A percentile compares a stretch with the other conserved stretches of the same genome.
These are phyloP conservation scores for Anneissia japonica DNA, from an alignment of 35 echinoderm and acorn worm species.

Conservation along the genomic window DNA sequence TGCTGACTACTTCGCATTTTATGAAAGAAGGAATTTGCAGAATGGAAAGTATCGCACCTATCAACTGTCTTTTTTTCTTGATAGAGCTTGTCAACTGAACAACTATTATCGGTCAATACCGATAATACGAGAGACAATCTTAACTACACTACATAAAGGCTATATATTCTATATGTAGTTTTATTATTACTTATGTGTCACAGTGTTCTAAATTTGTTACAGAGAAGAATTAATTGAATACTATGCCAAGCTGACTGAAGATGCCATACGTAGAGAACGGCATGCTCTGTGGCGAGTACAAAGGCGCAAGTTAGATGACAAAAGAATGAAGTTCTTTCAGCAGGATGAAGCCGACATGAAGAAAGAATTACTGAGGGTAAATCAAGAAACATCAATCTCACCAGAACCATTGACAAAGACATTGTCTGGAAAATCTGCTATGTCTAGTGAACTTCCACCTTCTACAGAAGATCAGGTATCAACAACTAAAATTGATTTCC, in stretches of 20 bases:
- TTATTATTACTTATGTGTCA: neutral
- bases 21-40: too few relatives aligned
- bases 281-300: constrained; percentile 68
- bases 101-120: neutral
- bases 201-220: neutral
- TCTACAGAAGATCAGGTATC: neutral
- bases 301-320: constrained; percentile 54
- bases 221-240: constrained; percentile 83
- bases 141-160: neutral
- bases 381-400: neutral
- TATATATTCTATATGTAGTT: neutral
- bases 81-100: neutral
- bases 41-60: too few relatives aligned
- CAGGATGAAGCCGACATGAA: constrained; percentile 39
- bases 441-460: too few relatives aligned
- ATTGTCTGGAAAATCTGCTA: neutral
- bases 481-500: neutral
- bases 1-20: too few relatives aligned
- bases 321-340: constrained; percentile 41
- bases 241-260: constrained; percentile 68
- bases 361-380: neutral
- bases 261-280: constrained; percentile 58
- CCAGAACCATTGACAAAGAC: neutral
- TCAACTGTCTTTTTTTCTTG: too few relatives aligned
- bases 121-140: too few relatives aligned